Base-by-base conservation (phyloP, 1,140 invertebrate genomes). In the Macrobrachium nipponense region DNA sequence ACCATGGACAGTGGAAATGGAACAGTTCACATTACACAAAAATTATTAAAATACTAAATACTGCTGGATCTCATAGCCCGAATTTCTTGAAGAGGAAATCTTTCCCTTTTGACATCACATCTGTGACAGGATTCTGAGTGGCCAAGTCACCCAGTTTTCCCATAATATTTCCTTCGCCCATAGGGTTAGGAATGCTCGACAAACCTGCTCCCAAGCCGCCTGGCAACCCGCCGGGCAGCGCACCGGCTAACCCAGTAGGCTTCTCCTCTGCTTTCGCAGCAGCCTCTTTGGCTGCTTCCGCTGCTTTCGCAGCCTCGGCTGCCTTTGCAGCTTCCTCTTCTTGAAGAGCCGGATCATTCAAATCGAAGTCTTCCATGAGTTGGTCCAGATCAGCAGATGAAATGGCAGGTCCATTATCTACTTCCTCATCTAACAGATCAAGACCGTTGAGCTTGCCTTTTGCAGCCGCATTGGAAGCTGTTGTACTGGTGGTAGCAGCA, bases 81-180 rank as follows among this genome's bases (percentile, higher is more conserved):
- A 89, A 89, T 75, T 87, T 89, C 85, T 89, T 89, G 66, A 89
- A 89, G 61, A 89, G 85, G 88, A 89, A 89, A 62, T 86, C 78
- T 58, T 89, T 89, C 27, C 88, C 88, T 75, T 84, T 89, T 23
- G 88, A 89, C 88, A 89, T 89, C 18, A 82, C 88, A 64, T 86
- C 88, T 64, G 88, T 87, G 43, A 89, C 88, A 27, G 88, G 88
- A 76, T 89, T 89, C 79, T 87, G 85, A 12, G 88, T 77, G 66
- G 88, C 88, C 68, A 89, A 64, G 76, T 89, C 88, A n/a, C 88
- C 88, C n/a, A 89, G 81, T 68, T 89, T 89, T 23, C 88, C 88
- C 87, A 87, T 87, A 23, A 87, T 64, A 78, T 87, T 87, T 20
- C 75, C 81, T 36, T 87, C 87, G 44, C 87, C 87, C 88, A 89